Percentiles rank a stretch among this genome's conserved stretches.
phyloP scores from a whole-genome alignment of 2,113 vertebrate genomes.

The Proterorhinus semilunaris region DNA sequence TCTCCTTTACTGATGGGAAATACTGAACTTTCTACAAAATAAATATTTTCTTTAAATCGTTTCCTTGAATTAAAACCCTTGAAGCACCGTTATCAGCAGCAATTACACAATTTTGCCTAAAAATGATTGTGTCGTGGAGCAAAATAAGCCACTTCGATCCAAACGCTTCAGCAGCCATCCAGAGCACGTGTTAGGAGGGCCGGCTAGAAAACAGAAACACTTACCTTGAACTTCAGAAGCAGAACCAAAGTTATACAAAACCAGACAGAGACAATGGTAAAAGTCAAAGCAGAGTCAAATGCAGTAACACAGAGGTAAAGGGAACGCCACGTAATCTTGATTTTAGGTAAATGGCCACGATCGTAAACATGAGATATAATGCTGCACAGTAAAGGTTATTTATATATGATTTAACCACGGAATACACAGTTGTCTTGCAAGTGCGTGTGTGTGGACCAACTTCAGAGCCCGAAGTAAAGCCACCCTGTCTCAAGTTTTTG shows the following conservation, averaged over 20 bases:
- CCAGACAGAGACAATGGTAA: constrained; percentile 22
- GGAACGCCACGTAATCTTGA: background rate
- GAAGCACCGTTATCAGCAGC: background rate
- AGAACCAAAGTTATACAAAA: constrained; percentile 7
- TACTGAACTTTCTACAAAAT: no score
- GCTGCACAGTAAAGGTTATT: no score
- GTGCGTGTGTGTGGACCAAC: background rate
- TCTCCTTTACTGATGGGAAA: no score
- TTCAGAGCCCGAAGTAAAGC: background rate
- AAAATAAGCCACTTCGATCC: background rate
- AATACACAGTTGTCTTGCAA: background rate
- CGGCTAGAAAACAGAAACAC: constrained; percentile 30
- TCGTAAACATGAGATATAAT: no score
- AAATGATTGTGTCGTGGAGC: background rate
- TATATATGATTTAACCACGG: background rate
- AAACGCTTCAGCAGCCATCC: background rate
- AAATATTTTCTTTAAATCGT: no score
- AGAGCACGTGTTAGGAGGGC: constrained; percentile 10
- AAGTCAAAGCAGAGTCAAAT: background rate
- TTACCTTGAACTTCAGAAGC: constrained; percentile 37
- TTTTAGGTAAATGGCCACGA: no score
- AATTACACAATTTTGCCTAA: background rate
- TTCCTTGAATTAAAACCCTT: background rate
- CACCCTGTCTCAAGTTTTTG: constrained; percentile 34
- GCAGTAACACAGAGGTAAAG: background rate